Evolutionary conservation across 2,888 invertebrate genomes (phyloP).

Genomic region (Nesidiocoris tenuis): DNA sequence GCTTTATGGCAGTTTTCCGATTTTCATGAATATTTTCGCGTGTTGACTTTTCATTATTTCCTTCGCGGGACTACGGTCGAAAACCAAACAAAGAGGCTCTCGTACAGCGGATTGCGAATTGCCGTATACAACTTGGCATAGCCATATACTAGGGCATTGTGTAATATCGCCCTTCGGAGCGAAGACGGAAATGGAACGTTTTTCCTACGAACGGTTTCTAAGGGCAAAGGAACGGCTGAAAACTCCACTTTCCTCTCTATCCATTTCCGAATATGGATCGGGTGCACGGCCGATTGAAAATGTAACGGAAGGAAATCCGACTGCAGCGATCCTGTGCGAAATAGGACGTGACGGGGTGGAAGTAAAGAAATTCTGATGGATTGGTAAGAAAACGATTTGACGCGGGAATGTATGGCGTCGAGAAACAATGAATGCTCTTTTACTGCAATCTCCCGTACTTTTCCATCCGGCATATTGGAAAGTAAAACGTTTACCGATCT

Average conservation of each 20-base stretch:
- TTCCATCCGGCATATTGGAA: not conserved
- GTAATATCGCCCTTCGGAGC: not conserved
- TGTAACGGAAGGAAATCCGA: constrained; percentile 5
- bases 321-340: not conserved
- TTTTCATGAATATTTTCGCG: too few species aligned
- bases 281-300: constrained; percentile 20
- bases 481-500: not conserved
- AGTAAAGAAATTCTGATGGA: not conserved
- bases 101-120: not conserved
- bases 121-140: constrained; percentile 28
- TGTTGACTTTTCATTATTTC: not conserved
- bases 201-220: not conserved
- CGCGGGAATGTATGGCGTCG: not conserved
- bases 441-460: not conserved
- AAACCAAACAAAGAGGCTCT: not conserved
- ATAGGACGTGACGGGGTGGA: not conserved
- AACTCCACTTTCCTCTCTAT: not conserved
- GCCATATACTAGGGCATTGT: constrained; percentile 4
- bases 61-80: not conserved
- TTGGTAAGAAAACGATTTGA: not conserved
- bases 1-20: too few species aligned
- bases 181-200: constrained; percentile 27
- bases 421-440: not conserved
- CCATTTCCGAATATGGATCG: constrained; percentile 12
- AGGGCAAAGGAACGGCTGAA: constrained; percentile 15